phyloP scores from a whole-genome alignment of 2,888 invertebrate genomes.

The Saturnia japonica region DNA sequence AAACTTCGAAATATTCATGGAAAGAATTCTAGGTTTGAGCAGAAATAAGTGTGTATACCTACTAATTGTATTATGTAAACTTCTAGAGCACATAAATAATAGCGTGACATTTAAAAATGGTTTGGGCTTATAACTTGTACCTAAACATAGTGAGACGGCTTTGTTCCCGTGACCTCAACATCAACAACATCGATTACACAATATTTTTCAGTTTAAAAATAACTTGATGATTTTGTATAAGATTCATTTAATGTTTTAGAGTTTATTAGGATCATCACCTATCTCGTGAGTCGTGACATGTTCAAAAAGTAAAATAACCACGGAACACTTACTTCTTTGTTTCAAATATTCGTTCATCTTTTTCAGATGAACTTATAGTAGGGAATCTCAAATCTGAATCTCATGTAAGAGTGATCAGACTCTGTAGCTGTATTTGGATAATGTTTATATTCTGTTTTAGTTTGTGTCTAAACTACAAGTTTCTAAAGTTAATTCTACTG shows the following conservation, averaged over 20 bases:
- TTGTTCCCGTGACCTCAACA: not conserved
- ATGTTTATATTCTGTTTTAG: not conserved
- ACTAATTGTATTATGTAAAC: not conserved
- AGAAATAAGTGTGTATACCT: too few relatives aligned
- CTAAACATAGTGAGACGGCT: not conserved
- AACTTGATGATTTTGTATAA: not conserved
- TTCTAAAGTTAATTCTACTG: not conserved
- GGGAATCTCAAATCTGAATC: not conserved
- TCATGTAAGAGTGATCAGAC: not conserved
- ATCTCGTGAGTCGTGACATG: too few relatives aligned
- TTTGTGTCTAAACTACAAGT: not conserved
- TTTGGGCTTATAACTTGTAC: not conserved
- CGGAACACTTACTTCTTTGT: not conserved
- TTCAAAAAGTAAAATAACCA: too few relatives aligned
- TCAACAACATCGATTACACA: too few relatives aligned
- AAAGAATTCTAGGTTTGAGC: too few relatives aligned
- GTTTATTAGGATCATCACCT: constrained; percentile 1
- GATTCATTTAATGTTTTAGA: constrained; percentile 5
- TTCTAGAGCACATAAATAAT: not conserved
- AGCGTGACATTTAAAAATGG: not conserved
- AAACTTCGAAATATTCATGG: not conserved
- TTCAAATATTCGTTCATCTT: not conserved
- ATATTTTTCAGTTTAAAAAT: not conserved
- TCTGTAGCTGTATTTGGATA: not conserved
- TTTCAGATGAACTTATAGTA: not conserved